Base-by-base conservation (phyloP, 2,888 invertebrate species). In the Geophilus truncorum region DNA sequence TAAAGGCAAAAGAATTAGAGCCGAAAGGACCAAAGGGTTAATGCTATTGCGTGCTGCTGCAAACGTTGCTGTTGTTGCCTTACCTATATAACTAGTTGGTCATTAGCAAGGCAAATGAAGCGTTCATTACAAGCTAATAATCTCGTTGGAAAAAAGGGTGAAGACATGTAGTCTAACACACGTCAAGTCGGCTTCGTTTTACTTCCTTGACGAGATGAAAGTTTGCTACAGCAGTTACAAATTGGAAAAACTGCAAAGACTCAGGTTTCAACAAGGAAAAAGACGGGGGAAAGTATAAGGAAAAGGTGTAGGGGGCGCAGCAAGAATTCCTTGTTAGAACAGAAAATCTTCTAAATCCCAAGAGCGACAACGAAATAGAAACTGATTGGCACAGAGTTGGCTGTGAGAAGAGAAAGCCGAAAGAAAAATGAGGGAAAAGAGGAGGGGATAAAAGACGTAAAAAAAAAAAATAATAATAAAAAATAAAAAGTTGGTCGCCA, bases 71-170 rank as follows among this genome's bases (percentile, higher is more conserved):
- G 57, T 23, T 62, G 62, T 23, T 62, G 62, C 62, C 25, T 1
- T 62, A 62, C 62, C 62, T 25, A 62, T 62, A 62, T 62, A 62
- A 62, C 62, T 62, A 62, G 62, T 45, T 62, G 62, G 62, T 62
- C 62, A 62, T 62, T 62, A 62, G 62, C 62, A 62, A 62, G 62
- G 62, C 62, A 62, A 62, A 62, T 62, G 62, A 62, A 62, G 62
- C 62, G 62, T 62, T 62, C 62, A 62, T 62, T 62, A 62, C 62
- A 62, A 62, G 62, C 62, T 62, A 62, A 62, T 62, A 62, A 62
- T 62, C 62, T 62, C 62, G 62, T 62, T 62, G 62, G 62, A 25
- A 62, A 28, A 62, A 62, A 28, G 62, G 62, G 62, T 62, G 62
- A 62, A 62, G 62, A 62, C 62, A 62, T 15, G 62, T 25, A 23